Conservation (phyloP, 2,113 vertebrate genomes). For the Condylura cristata region DNA sequence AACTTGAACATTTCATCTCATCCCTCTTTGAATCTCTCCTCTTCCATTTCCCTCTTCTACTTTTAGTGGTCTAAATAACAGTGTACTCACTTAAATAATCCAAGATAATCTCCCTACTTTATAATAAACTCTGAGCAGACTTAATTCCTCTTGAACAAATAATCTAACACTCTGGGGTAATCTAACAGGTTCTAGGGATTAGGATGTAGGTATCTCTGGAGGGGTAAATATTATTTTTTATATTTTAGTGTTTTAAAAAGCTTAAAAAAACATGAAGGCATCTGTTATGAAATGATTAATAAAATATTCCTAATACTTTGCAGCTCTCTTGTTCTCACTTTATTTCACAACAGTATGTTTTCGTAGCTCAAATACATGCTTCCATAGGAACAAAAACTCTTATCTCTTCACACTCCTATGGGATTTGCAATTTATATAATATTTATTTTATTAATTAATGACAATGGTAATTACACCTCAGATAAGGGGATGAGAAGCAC, state of each 20-base stretch:
- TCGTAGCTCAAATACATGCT: background rate
- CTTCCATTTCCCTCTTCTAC: background rate
- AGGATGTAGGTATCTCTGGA: background rate
- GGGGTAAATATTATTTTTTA: background rate
- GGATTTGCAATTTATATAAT: background rate
- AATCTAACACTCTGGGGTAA: background rate
- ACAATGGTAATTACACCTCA: constrained; percentile 31
- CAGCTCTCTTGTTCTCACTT: background rate
- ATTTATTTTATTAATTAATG: constrained; percentile 37
- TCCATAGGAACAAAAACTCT: constrained; percentile 29
- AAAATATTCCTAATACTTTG: constrained; percentile 14
- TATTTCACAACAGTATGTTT: background rate
- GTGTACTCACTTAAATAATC: background rate
- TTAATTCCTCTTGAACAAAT: background rate
- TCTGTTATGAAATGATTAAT: constrained; percentile 27
- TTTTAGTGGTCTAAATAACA: background rate
- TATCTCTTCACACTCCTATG: background rate
- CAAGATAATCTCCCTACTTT: background rate
- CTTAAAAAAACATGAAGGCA: constrained; percentile 3
- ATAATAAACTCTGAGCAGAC: background rate
- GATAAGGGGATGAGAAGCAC: background rate
- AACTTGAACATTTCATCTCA: background rate
- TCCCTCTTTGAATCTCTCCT: background rate
- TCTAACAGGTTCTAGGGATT: background rate
- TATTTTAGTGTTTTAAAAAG: constrained; percentile 8